Percentiles rank a stretch among this genome's conserved stretches.
phyloP scores from a whole-genome alignment of 30 jellyfish, hydroid and myxozoan species.

The Turritopsis rubra region DNA sequence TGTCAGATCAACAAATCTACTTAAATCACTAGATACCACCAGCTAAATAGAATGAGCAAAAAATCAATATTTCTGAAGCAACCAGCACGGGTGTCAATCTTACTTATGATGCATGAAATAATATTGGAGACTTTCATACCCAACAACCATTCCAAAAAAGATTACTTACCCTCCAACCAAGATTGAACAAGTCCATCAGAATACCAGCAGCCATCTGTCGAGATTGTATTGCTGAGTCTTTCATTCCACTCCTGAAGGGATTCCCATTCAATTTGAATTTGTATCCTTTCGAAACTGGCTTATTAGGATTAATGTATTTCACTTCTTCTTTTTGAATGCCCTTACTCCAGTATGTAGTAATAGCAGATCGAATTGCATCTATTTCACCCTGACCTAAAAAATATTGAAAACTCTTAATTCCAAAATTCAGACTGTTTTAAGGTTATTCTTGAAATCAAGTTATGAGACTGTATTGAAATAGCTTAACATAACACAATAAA shows the following conservation, averaged over 20 bases:
- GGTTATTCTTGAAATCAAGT: too few relatives aligned
- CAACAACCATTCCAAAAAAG: neutral
- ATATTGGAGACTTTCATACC: neutral
- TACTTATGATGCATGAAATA: too few relatives aligned
- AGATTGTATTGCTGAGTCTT: neutral
- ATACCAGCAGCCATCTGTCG: neutral
- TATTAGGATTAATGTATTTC: neutral
- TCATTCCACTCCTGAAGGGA: neutral
- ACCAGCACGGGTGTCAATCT: neutral
- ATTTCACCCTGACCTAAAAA: neutral
- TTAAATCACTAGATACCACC: neutral
- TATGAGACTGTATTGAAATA: too few relatives aligned
- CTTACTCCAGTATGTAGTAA: neutral
- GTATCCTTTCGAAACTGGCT: neutral
- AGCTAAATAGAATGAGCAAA: neutral
- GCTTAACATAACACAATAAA: too few relatives aligned
- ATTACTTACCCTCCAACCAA: neutral
- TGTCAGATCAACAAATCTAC: neutral
- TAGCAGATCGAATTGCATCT: neutral
- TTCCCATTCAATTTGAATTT: conserved; percentile 3
- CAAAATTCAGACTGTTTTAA: too few relatives aligned
- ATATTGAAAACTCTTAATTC: too few relatives aligned
- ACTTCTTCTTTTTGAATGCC: neutral
- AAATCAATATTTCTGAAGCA: neutral
- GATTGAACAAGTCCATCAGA: neutral